These are phyloP conservation scores for Drosophila acutilabella DNA, from an alignment of 2,888 invertebrate species.

Conservation along the genomic window DNA sequence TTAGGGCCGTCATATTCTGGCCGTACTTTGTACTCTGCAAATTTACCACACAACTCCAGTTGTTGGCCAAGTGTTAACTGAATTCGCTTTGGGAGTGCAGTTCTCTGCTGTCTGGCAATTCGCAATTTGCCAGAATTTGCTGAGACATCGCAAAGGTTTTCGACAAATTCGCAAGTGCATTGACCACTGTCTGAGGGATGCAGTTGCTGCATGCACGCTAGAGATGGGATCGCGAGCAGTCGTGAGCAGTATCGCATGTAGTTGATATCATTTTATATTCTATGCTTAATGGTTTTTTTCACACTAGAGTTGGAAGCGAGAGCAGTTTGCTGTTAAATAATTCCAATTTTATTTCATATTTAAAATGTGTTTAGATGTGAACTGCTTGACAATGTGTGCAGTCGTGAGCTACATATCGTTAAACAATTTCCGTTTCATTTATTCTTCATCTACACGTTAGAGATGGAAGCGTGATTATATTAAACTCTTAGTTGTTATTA, in stretches of 20 bases:
- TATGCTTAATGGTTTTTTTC: too few relatives aligned
- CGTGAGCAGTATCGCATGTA: too few relatives aligned
- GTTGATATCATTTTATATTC: too few relatives aligned
- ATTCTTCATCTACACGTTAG: not conserved
- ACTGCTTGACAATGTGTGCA: not conserved
- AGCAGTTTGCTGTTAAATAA: too few relatives aligned
- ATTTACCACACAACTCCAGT: not conserved
- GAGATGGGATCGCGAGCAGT: too few relatives aligned
- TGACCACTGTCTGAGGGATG: slow-evolving; percentile 28
- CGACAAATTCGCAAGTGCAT: slow-evolving; percentile 29
- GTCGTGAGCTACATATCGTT: not conserved
- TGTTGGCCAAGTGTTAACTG: slow-evolving; percentile 5
- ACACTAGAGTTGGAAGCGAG: too few relatives aligned
- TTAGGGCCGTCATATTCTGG: slow-evolving; percentile 51
- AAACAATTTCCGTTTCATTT: too few relatives aligned
- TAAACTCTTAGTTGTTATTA: too few relatives aligned
- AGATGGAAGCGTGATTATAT: too few relatives aligned
- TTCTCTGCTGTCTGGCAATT: not conserved
- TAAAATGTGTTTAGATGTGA: too few relatives aligned
- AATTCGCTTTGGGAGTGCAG: not conserved
- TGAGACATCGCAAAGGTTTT: slow-evolving; percentile 11
- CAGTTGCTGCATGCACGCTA: not conserved
- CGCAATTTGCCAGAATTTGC: not conserved
- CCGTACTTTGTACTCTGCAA: slow-evolving; percentile 4
- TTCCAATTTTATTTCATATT: too few relatives aligned